Conservation (phyloP, 2,888 invertebrate genomes). For the Lasioglossum leucozonium region DNA sequence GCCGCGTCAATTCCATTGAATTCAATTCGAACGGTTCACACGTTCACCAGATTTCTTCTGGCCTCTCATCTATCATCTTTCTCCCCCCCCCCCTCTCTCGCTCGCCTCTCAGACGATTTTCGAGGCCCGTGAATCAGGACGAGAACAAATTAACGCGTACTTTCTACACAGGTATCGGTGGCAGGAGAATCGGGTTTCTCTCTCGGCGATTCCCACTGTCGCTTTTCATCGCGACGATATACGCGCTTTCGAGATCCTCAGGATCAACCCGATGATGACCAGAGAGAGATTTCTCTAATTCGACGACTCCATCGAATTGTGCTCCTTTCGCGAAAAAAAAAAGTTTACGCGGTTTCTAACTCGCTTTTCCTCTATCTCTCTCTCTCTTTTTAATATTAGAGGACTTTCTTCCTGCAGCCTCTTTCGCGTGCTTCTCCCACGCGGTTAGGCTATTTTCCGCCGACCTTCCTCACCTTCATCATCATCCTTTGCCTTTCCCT, state of each 20-base stretch:
- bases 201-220: slow-evolving; percentile 46
- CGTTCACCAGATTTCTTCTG: slow-evolving; percentile 5
- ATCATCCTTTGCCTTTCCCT: background rate
- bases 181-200: slow-evolving; percentile 51
- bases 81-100: background rate
- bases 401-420: slow-evolving; percentile 5
- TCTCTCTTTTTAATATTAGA: background rate
- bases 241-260: slow-evolving; percentile 1
- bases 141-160: slow-evolving; percentile 41
- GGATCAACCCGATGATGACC: background rate
- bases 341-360: slow-evolving; percentile 5
- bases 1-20: background rate
- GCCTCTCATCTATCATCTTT: background rate
- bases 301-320: background rate
- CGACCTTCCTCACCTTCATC: background rate
- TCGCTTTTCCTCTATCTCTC: background rate
- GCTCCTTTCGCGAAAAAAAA: slow-evolving; percentile 19
- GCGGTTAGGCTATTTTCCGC: background rate
- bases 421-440: background rate
- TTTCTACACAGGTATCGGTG: slow-evolving; percentile 40
- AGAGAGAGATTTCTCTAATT: slow-evolving; percentile 28
- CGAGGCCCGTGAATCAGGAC: slow-evolving; percentile 52
- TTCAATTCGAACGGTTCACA: slow-evolving; percentile 4
- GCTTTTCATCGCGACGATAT: slow-evolving; percentile 37
- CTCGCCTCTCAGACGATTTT: slow-evolving; percentile 33